Percentiles rank a stretch among this genome's conserved stretches.
Evolutionary conservation across 1,140 invertebrate genomes (phyloP).

Genomic region (Sinonovacula constricta): DNA sequence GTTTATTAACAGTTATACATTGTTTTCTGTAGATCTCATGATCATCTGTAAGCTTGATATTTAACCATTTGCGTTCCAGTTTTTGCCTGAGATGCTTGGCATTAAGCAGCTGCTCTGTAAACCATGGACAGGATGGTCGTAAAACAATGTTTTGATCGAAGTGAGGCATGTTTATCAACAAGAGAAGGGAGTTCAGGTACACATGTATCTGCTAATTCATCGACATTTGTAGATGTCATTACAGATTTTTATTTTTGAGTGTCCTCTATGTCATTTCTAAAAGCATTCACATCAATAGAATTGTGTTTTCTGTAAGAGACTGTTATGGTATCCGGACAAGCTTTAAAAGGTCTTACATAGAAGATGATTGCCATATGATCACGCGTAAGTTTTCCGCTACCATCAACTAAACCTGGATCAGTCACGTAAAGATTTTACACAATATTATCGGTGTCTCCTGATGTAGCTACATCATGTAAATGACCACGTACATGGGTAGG

Average conservation of each 20-base stretch:
- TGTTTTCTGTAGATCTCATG: constrained; percentile 42
- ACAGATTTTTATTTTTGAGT: too few relatives aligned
- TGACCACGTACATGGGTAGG: constrained; percentile 24
- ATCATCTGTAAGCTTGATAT: not conserved
- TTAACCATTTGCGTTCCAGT: too few relatives aligned
- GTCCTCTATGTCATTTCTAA: constrained; percentile 1
- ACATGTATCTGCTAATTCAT: too few relatives aligned
- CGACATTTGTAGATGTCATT: too few relatives aligned
- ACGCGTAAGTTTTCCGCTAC: not conserved
- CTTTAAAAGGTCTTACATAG: too few relatives aligned
- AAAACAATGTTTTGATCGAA: too few relatives aligned
- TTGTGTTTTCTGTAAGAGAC: not conserved
- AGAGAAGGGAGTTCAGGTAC: too few relatives aligned
- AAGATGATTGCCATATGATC: constrained; percentile 22
- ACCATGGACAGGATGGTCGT: too few relatives aligned
- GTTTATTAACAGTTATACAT: constrained; percentile 24
- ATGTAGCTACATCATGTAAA: constrained; percentile 16
- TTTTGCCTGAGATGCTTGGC: too few relatives aligned
- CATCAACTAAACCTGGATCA: not conserved
- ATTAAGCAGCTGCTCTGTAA: too few relatives aligned
- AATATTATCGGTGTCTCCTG: constrained; percentile 21
- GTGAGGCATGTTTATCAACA: too few relatives aligned
- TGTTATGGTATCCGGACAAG: not conserved
- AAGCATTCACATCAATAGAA: not conserved
- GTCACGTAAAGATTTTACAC: constrained; percentile 10